A percentile compares a stretch with the other conserved stretches of the same genome.
These are phyloP conservation scores for Heliconius ismenius DNA, from an alignment of 2,888 invertebrate genomes.

Conservation along the genomic window DNA sequence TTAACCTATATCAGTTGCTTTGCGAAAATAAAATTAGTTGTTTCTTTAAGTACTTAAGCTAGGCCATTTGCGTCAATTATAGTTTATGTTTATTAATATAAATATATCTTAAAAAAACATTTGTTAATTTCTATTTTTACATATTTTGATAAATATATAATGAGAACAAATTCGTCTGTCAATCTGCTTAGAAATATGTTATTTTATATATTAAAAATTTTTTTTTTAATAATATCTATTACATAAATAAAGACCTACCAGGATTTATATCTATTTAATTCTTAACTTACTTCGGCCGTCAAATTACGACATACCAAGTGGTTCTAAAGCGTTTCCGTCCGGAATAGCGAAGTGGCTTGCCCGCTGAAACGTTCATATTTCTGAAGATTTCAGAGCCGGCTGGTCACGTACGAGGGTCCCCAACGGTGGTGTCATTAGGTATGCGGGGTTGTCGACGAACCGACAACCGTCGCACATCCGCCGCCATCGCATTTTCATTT, in stretches of 20 bases:
- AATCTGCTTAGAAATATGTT: too few species aligned
- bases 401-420: slow-evolving; percentile 39
- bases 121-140: too few species aligned
- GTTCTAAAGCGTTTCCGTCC: slow-evolving; percentile 32
- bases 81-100: background rate
- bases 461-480: slow-evolving; percentile 37
- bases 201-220: background rate
- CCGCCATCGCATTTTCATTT: slow-evolving; percentile 41
- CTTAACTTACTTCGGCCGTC: slow-evolving; percentile 24
- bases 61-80: background rate
- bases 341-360: slow-evolving; percentile 39
- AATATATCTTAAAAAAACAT: slow-evolving; percentile 3
- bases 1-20: too few species aligned
- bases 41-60: background rate
- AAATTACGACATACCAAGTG: slow-evolving; percentile 37
- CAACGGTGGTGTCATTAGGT: slow-evolving; percentile 40
- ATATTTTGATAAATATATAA: background rate
- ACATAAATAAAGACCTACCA: too few species aligned
- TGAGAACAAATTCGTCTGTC: too few species aligned
- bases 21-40: too few species aligned
- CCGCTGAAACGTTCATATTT: slow-evolving; percentile 46
- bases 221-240: background rate
- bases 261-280: slow-evolving; percentile 15
- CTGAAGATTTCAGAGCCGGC: slow-evolving; percentile 35
- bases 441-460: slow-evolving; percentile 38